phyloP scores from a whole-genome alignment of 35 echinoderm and acorn worm species.

The Lytechinus variegatus region DNA sequence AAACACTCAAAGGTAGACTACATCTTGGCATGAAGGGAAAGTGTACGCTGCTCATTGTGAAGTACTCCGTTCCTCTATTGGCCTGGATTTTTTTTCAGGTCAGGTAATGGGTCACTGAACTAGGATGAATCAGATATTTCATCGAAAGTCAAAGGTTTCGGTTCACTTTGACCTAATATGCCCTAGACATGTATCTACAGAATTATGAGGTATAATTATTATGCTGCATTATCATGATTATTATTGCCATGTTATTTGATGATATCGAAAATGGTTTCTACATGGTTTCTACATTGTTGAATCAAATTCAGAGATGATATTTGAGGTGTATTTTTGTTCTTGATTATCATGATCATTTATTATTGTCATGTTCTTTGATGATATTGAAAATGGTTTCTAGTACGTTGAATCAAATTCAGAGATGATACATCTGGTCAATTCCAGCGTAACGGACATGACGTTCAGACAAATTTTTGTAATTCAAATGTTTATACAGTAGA shows the following conservation, averaged over 20 bases:
- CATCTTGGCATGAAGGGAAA: not conserved
- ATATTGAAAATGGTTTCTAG: not conserved
- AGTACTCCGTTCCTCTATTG: not conserved
- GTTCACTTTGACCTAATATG: not conserved
- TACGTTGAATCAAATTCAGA: not conserved
- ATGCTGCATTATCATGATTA: not conserved
- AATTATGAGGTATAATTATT: not conserved
- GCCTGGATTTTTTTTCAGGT: not conserved
- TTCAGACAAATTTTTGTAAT: no score
- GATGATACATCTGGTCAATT: not conserved
- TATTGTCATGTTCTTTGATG: not conserved
- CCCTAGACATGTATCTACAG: no score
- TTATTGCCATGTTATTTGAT: not conserved
- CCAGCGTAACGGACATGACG: no score
- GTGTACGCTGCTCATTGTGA: not conserved
- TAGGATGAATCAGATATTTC: slow-evolving; percentile 12
- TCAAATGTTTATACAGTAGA: no score
- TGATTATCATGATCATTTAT: no score
- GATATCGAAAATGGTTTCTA: not conserved
- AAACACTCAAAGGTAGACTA: not conserved
- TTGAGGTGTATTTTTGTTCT: not conserved
- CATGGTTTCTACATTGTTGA: not conserved
- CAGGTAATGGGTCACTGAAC: slow-evolving; percentile 40
- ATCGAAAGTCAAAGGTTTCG: not conserved
- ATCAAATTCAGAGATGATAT: not conserved